Evolutionary conservation across 2,888 invertebrate genomes (phyloP).

Genomic region (Philonicus albiceps): DNA sequence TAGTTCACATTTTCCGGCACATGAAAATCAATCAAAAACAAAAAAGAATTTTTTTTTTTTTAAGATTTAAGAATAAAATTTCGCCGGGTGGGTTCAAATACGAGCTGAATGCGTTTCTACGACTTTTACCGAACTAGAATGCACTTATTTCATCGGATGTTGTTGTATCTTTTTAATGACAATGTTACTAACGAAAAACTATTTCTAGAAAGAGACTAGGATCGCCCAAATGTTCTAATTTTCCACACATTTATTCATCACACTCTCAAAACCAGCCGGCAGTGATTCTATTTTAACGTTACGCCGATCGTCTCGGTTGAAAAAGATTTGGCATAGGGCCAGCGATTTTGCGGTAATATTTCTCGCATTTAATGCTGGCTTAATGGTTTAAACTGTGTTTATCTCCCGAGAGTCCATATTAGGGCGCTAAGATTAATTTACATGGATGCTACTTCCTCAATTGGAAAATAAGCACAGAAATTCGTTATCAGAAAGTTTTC

Average conservation of each 20-base stretch:
- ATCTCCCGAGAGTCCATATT: constrained; percentile 49
- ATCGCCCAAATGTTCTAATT: constrained; percentile 26
- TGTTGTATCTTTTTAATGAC: not conserved
- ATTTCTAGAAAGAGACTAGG: constrained; percentile 31
- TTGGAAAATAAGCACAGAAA: not conserved
- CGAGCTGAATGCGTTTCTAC: not conserved
- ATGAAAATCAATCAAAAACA: not conserved
- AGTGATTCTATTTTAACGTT: constrained; percentile 13
- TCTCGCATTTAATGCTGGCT: not conserved
- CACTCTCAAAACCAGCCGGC: constrained; percentile 12
- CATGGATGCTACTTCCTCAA: constrained; percentile 12
- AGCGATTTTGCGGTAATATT: constrained; percentile 31
- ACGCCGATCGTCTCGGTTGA: constrained; percentile 11
- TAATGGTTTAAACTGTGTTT: constrained; percentile 12
- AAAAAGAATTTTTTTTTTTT: not conserved
- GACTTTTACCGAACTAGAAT: not conserved
- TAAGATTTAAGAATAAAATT: not conserved
- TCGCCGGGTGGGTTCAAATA: not conserved
- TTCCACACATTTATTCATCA: constrained; percentile 28
- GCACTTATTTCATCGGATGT: not conserved
- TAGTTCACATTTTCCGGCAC: not conserved
- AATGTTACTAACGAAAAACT: constrained; percentile 5
- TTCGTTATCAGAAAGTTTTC: not conserved
- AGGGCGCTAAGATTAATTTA: constrained; percentile 50
- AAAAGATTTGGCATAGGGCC: constrained; percentile 20